Conservation (phyloP, 2,888 invertebrate genomes). For the Sarcophaga caerulescens region DNA sequence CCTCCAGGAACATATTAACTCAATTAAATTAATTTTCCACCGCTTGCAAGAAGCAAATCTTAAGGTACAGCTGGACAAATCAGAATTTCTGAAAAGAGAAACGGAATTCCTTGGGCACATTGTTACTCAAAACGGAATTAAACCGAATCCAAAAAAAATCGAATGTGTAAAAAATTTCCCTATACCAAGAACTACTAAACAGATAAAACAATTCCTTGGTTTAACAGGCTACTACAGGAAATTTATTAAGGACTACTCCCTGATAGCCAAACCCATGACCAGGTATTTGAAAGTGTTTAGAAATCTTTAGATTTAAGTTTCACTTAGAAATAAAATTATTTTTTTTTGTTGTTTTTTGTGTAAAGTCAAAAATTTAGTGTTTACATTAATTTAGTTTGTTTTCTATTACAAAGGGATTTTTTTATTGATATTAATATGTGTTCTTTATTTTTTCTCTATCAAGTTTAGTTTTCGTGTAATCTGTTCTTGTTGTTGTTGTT, state of each 20-base stretch:
- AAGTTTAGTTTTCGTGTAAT: slow-evolving; percentile 59
- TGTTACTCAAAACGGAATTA: slow-evolving; percentile 27
- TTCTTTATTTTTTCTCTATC: slow-evolving; percentile 46
- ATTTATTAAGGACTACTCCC: slow-evolving; percentile 62
- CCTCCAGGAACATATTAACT: slow-evolving; percentile 8
- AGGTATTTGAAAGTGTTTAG: no score
- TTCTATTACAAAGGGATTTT: slow-evolving; percentile 31
- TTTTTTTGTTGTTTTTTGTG: no score
- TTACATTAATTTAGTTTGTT: no score
- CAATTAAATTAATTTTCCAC: slow-evolving; percentile 23
- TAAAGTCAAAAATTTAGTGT: no score
- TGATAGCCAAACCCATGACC: slow-evolving; percentile 60
- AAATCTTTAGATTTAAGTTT: no score
- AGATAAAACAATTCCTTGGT: slow-evolving; percentile 66
- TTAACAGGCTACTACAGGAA: slow-evolving; percentile 66
- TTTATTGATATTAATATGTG: slow-evolving; percentile 54
- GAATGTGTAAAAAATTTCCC: slow-evolving; percentile 61
- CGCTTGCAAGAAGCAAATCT: slow-evolving; percentile 53
- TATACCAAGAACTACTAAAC: slow-evolving; percentile 59
- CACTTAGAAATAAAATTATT: no score
- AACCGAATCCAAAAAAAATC: slow-evolving; percentile 62
- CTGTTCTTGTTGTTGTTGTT: slow-evolving; percentile 73
- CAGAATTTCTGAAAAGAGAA: no score
- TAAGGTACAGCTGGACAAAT: slow-evolving; percentile 41
- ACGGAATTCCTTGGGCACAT: slow-evolving; percentile 16